Percentiles rank a stretch among this genome's conserved stretches.
phyloP scores from a whole-genome alignment of 2,888 invertebrate genomes.

The Gryllus longicercus region DNA sequence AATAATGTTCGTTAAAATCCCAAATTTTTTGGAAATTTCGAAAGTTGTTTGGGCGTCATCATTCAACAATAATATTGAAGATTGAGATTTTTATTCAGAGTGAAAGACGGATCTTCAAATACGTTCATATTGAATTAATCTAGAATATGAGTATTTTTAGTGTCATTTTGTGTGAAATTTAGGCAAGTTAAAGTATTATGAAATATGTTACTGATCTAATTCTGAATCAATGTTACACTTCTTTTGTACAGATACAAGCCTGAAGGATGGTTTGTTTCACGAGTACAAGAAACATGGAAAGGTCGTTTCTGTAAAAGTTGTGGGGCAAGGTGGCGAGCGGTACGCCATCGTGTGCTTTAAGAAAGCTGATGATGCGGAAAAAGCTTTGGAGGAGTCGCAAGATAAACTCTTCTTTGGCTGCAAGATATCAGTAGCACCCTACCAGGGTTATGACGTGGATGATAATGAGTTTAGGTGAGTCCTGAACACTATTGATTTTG shows the following conservation, averaged over 20 bases:
- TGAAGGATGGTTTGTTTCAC: constrained; percentile 96
- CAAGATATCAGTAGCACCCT: constrained; percentile 91
- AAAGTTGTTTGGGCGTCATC: no score
- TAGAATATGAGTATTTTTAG: no score
- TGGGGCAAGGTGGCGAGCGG: constrained; percentile 85
- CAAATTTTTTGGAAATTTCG: no score
- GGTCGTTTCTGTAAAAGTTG: constrained; percentile 91
- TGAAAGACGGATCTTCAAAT: no score
- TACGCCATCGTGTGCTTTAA: constrained; percentile 95
- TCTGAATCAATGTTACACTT: constrained; percentile 26
- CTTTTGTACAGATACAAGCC: constrained; percentile 73
- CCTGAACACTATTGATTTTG: neutral
- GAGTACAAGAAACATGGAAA: constrained; percentile 99
- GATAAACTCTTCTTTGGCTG: constrained; percentile 96
- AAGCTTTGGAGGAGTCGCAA: constrained; percentile 91
- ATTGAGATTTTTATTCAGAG: no score
- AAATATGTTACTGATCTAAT: neutral
- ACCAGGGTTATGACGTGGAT: constrained; percentile 68
- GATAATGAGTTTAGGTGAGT: constrained; percentile 47
- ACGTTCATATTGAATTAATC: no score
- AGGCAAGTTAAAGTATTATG: neutral
- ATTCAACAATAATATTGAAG: no score
- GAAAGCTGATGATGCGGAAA: constrained; percentile 94
- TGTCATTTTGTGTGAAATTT: neutral
- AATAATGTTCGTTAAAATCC: no score